Conservation (phyloP, 2,113 vertebrate species). For the Shinisaurus crocodilurus region DNA sequence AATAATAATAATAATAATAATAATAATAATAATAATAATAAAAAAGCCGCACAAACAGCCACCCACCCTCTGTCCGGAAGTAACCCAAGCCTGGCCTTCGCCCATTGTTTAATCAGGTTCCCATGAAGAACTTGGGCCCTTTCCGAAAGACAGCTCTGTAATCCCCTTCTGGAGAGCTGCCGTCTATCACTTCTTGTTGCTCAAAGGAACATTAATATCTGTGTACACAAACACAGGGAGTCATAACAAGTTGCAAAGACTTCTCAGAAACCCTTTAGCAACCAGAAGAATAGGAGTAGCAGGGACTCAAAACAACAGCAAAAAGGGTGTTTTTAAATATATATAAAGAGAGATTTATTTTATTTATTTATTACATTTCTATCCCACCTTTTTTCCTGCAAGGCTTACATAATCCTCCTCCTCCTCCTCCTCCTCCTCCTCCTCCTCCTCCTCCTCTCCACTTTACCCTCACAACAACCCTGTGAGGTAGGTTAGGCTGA, state of each 20-base stretch:
- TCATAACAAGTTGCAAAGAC: neutral
- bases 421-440: no score
- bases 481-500: no score
- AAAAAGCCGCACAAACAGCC: neutral
- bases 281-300: neutral
- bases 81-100: neutral
- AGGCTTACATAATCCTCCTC: no score
- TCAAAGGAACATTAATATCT: neutral
- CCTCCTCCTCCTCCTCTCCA: no score
- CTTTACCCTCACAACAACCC: no score
- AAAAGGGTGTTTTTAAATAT: slow-evolving; percentile 39
- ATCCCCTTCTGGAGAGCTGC: neutral
- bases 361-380: no score
- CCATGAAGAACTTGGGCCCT: neutral
- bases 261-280: slow-evolving; percentile 31
- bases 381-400: no score
- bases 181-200: neutral
- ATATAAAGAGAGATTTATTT: slow-evolving; percentile 42
- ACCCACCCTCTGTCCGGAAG: neutral
- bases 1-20: no score
- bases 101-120: neutral
- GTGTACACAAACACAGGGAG: slow-evolving; percentile 5
- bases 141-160: neutral
- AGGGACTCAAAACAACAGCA: slow-evolving; percentile 46
- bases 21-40: no score